Conservation (phyloP, 1,140 invertebrate species). For the Scaptomyza graminum region DNA sequence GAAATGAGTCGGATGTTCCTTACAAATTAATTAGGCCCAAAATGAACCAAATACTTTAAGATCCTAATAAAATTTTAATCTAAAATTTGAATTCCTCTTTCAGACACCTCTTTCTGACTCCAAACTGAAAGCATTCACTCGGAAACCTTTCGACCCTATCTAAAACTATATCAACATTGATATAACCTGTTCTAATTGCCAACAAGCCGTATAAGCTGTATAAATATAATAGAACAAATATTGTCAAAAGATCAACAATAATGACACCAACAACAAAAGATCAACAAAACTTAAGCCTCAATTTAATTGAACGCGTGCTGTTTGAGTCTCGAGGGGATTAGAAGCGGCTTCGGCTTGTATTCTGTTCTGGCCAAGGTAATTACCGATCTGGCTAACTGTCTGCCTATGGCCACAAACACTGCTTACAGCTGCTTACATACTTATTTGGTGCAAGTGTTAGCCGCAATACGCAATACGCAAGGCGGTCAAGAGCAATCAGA, state of each 20-base stretch:
- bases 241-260: not conserved
- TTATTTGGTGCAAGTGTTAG: slow-evolving; percentile 55
- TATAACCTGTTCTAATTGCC: slow-evolving; percentile 44
- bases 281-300: slow-evolving; percentile 9
- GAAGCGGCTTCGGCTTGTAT: not conserved
- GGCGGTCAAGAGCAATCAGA: slow-evolving; percentile 62
- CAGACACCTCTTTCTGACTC: no score
- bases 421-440: slow-evolving; percentile 41
- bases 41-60: no score
- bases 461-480: slow-evolving; percentile 22
- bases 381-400: not conserved
- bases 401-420: slow-evolving; percentile 10
- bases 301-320: not conserved
- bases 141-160: no score
- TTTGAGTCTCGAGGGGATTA: not conserved
- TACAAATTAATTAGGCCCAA: no score
- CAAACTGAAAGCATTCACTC: no score
- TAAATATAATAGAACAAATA: slow-evolving; percentile 55
- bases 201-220: slow-evolving; percentile 49
- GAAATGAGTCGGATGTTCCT: not conserved
- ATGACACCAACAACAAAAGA: not conserved
- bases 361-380: slow-evolving; percentile 17
- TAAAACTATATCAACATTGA: no score
- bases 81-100: no score
- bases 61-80: no score